These are phyloP conservation scores for Drosophila sp. DNA, from an alignment of 1,140 invertebrate genomes.

Conservation along the genomic window DNA sequence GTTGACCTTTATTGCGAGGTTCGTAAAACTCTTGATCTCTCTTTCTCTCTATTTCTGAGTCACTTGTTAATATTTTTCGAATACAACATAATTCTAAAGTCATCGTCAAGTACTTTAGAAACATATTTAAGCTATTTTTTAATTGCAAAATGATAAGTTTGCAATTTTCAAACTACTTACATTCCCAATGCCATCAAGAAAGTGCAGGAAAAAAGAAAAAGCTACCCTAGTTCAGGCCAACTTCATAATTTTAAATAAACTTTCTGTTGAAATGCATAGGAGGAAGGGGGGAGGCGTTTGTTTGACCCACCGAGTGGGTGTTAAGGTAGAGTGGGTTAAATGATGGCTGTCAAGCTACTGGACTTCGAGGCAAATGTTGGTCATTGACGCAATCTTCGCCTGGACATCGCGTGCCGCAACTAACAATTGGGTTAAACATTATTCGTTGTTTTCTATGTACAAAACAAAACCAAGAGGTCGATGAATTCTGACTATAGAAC, in stretches of 20 bases:
- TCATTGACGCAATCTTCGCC: conserved; percentile 61
- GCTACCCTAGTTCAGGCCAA: no score
- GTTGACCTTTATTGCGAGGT: conserved; percentile 1
- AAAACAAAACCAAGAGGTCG: conserved; percentile 15
- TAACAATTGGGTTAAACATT: conserved; percentile 63
- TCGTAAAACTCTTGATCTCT: conserved; percentile 1
- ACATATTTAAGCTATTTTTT: conserved; percentile 19
- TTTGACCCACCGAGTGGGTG: conserved; percentile 2
- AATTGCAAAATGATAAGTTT: conserved; percentile 27
- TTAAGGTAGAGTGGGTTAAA: not conserved
- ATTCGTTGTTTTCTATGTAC: not conserved
- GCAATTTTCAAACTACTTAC: conserved; percentile 7
- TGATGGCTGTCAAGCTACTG: conserved; percentile 31
- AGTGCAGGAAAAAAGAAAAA: no score
- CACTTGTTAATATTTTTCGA: not conserved
- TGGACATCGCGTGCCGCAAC: conserved; percentile 70
- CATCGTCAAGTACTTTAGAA: not conserved
- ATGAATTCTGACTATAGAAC: conserved; percentile 4
- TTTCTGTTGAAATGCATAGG: not conserved
- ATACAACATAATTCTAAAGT: not conserved
- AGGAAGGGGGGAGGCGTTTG: not conserved
- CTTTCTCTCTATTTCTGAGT: not conserved
- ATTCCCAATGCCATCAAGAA: conserved; percentile 3
- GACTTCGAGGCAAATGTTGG: conserved; percentile 48
- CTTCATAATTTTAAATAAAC: conserved; percentile 6